Evolutionary conservation across 2,797 vertebrate species (phyloP).

Genomic region (Acanthiza pusilla): DNA sequence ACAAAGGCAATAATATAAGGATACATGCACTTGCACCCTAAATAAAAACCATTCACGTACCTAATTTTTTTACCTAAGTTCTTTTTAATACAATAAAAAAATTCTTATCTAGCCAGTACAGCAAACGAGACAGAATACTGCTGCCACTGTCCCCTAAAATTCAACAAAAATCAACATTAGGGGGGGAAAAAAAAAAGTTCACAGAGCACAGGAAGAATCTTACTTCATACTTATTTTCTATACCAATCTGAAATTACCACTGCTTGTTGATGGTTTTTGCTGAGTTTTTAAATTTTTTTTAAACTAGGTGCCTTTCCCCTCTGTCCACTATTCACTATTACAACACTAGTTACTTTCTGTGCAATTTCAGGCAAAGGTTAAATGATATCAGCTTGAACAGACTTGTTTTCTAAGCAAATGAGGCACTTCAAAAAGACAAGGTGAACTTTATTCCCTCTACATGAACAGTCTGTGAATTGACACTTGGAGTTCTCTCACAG

Average conservation of each 20-base stretch:
- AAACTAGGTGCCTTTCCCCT: neutral
- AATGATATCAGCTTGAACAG: neutral
- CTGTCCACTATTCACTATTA: neutral
- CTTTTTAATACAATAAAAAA: neutral
- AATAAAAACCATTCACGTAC: neutral
- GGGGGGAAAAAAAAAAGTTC: neutral
- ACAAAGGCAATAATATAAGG: neutral
- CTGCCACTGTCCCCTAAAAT: neutral
- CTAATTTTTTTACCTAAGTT: neutral
- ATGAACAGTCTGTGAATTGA: fast-evolving
- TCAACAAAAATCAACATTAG: neutral
- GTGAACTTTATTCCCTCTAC: neutral
- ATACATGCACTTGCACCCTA: neutral
- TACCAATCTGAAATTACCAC: neutral
- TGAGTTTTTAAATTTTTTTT: neutral
- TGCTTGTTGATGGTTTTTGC: neutral
- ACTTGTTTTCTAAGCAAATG: neutral
- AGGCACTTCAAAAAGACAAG: neutral
- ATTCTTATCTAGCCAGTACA: neutral
- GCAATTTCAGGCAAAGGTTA: neutral
- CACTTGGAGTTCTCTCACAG: neutral
- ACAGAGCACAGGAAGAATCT: fast-evolving
- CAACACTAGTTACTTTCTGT: neutral
- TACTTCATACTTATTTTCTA: neutral
- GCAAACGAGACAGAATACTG: neutral